Evolutionary conservation across 2,797 vertebrate genomes (phyloP).

Genomic region (Myotis vivesi): DNA sequence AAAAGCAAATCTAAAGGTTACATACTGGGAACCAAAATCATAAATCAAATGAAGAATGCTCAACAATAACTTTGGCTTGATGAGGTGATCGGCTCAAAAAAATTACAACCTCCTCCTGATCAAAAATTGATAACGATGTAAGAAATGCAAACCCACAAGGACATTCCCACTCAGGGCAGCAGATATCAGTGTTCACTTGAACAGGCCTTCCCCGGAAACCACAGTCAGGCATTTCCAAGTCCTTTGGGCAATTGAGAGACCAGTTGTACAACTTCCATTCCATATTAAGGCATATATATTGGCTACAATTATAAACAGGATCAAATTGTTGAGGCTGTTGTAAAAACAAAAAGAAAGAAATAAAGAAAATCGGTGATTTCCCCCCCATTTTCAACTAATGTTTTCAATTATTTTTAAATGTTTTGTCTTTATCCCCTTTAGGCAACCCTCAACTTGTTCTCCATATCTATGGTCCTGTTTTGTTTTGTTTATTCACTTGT

Average conservation of each 20-base stretch:
- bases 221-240: conserved; percentile 91
- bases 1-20: not conserved
- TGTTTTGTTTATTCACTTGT: not conserved
- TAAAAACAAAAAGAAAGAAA: conserved; percentile 36
- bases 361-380: not conserved
- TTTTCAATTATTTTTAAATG: not conserved
- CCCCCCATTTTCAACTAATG: not conserved
- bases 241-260: conserved; percentile 93
- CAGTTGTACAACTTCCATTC: conserved; percentile 95
- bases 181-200: conserved; percentile 93
- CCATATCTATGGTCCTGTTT: not conserved
- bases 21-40: not conserved
- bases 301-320: conserved; percentile 94
- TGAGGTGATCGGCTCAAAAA: not conserved
- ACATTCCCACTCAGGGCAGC: conserved; percentile 97
- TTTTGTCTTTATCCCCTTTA: not conserved
- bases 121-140: not conserved
- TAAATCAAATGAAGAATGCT: not conserved
- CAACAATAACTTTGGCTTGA: not conserved
- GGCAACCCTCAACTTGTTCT: not conserved
- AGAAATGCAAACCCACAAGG: conserved; percentile 89
- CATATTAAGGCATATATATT: conserved; percentile 94
- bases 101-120: not conserved
- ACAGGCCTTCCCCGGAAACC: conserved; percentile 95
- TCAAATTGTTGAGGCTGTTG: conserved; percentile 92